Evolutionary conservation across 2,888 invertebrate genomes (phyloP), one percentile per base, ranked within the genome.

Genomic region (Apotomis betuletana): DNA sequence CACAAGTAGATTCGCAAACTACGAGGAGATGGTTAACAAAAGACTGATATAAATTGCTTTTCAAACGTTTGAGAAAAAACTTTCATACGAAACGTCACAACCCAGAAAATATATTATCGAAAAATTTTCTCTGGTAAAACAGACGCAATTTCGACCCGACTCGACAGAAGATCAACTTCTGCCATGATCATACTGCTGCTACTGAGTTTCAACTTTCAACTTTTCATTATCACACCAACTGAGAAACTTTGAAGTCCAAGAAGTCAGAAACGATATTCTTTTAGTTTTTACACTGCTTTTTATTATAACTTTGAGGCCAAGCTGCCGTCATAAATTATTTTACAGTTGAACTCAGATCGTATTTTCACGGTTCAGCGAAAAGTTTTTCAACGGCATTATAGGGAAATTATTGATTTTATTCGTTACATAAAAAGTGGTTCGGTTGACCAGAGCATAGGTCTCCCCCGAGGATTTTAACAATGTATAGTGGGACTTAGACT

Each of bases 51-150:
- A 41, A 41, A 41, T 41, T 5, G 41, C 41, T n/a, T 58, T 36
- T n/a, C 58, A n/a, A 55, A 38, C n/a, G n/a, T 58, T 38, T 38
- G 38, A 58, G 27, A 44, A 41, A 41, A 52, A 64, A 13, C 13
- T 64, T 44, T 64, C 46, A 13, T 64, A 8, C 10, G 36, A 6
- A 70, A 64, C 13, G 46, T 41, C 41, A 41, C 5, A 41, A 41
- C 5, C 41, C 70, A 38, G 36, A 54, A 41, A 70, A 64, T 64
- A 64, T 64, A 64, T 64, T 64, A 64, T 64, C 46, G 58, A 64
- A 64, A 64, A 70, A 44, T 59, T 52, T 64, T 64, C 44, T 13
- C 52, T 12, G 44, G n/a, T n/a, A 60, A 64, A 63, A 59, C 44
- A 58, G 46, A 64, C 59, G 70, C 70, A 70, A 27, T 27, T 27